Conservation (phyloP, 2,797 vertebrate genomes). For the Halcyon chelicuti region DNA sequence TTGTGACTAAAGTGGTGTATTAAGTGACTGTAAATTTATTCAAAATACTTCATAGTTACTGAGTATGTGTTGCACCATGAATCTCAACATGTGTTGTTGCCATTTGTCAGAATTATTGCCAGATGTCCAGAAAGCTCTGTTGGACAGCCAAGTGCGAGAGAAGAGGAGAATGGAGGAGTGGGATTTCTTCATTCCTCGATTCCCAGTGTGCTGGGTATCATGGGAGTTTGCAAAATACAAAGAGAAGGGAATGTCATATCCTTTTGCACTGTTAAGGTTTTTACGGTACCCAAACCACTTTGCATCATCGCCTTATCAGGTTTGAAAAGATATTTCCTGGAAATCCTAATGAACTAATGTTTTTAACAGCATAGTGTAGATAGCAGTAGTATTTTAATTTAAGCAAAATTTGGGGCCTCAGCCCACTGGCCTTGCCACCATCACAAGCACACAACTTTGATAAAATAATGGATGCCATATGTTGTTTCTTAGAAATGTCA, state of each 20-base stretch:
- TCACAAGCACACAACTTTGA: not conserved
- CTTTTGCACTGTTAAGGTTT: not conserved
- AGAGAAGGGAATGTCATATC: not conserved
- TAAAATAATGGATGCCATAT: slow-evolving; percentile 63
- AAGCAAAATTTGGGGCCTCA: not conserved
- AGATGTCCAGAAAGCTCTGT: slow-evolving; percentile 4
- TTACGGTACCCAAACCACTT: not conserved
- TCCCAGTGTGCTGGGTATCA: not conserved
- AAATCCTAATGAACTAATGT: not conserved
- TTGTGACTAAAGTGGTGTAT: fast-evolving
- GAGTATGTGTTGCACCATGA: not conserved
- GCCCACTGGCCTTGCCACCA: not conserved
- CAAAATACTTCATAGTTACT: not conserved
- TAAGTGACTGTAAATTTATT: not conserved
- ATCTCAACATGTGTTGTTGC: not conserved
- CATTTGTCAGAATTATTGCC: slow-evolving; percentile 25
- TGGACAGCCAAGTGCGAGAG: not conserved
- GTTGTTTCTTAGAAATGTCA: slow-evolving; percentile 51
- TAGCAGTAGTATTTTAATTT: slow-evolving; percentile 29
- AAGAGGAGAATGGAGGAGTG: not conserved
- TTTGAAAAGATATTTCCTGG: slow-evolving; percentile 23
- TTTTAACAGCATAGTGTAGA: not conserved
- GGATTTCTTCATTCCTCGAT: not conserved
- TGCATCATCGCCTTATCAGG: not conserved
- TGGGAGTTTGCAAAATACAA: slow-evolving; percentile 20